A percentile compares a stretch with the other conserved stretches of the same genome.
phyloP scores from a whole-genome alignment of 2,797 vertebrate genomes.

The Gallinago solitaria region DNA sequence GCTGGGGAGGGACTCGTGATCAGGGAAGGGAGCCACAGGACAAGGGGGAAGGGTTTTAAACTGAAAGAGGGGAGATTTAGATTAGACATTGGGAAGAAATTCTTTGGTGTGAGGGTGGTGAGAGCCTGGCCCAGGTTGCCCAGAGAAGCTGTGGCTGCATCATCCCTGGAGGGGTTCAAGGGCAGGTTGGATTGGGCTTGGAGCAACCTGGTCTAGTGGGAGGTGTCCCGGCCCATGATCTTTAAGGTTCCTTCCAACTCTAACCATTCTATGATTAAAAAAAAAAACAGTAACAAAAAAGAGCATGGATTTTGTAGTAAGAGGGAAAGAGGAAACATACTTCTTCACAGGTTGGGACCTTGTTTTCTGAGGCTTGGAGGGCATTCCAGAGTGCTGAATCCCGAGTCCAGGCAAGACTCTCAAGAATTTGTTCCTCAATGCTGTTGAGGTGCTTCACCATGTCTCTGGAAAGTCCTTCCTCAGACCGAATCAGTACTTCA shows the following conservation, averaged over 20 bases:
- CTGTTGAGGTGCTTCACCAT: slow-evolving; percentile 97
- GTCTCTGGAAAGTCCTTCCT: slow-evolving; percentile 95
- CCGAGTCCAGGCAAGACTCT: slow-evolving; percentile 88
- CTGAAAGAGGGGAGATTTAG: neutral
- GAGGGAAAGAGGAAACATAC: slow-evolving; percentile 71
- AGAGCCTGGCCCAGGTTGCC: neutral
- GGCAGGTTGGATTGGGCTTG: neutral
- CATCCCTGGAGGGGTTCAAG: neutral
- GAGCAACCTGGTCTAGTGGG: neutral
- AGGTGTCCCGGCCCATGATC: neutral
- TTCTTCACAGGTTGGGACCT: slow-evolving; percentile 94
- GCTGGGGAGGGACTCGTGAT: neutral
- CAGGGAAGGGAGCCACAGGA: neutral
- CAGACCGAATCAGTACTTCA: slow-evolving; percentile 95
- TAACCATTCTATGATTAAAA: neutral
- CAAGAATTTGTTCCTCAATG: slow-evolving; percentile 95
- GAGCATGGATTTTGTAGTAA: neutral
- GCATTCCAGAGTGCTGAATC: slow-evolving; percentile 89
- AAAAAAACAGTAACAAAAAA: neutral
- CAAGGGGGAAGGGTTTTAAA: neutral
- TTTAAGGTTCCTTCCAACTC: neutral
- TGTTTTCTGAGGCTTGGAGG: slow-evolving; percentile 83
- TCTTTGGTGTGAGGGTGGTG: neutral
- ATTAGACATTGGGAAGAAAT: neutral
- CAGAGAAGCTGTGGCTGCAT: neutral